Conservation (phyloP, 2,888 invertebrate genomes). For the Drosophila demipolita region DNA sequence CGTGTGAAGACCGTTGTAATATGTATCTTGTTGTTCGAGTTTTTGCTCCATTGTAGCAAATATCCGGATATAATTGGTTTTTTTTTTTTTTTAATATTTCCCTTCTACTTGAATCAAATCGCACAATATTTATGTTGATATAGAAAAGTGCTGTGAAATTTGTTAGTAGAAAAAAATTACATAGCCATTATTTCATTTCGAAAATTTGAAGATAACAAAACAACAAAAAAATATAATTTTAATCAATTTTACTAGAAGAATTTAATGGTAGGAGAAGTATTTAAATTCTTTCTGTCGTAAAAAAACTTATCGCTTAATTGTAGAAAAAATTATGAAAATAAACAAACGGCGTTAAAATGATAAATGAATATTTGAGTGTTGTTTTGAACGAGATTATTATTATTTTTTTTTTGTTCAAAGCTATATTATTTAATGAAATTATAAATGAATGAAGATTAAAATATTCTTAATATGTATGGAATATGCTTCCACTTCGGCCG, state of each 20-base stretch:
- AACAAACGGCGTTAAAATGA: background rate
- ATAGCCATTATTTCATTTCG: background rate
- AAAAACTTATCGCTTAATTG: constrained; percentile 30
- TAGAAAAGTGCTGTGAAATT: no score
- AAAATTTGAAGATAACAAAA: background rate
- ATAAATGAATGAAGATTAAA: background rate
- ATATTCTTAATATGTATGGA: background rate
- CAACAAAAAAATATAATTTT: background rate
- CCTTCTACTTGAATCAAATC: background rate
- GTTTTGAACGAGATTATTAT: background rate
- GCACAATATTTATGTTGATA: background rate
- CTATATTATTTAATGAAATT: constrained; percentile 8
- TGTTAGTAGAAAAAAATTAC: no score
- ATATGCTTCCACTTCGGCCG: background rate
- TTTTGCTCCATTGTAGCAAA: background rate
- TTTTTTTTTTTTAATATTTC: background rate
- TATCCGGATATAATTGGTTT: background rate
- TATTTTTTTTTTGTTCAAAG: background rate
- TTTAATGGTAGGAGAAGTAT: background rate
- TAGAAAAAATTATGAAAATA: background rate
- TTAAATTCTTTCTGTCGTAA: background rate
- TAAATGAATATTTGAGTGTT: constrained; percentile 2
- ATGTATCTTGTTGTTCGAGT: background rate
- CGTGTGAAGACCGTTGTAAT: background rate
- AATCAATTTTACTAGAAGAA: background rate